Evolutionary conservation across 2,888 invertebrate species (phyloP), one percentile per base, ranked within the genome.

Genomic region (Drosophila melanosoma): DNA sequence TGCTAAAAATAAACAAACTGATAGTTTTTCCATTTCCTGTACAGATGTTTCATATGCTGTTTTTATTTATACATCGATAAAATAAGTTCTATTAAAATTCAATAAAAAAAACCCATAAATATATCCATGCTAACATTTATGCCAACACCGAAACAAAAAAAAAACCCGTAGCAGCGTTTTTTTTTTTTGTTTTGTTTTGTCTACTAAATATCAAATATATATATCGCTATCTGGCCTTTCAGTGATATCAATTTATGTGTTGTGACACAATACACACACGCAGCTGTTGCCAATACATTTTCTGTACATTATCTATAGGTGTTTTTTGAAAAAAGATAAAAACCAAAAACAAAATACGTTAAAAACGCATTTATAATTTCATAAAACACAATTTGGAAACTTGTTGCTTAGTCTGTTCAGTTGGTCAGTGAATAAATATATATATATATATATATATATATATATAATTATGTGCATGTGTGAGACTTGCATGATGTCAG

Each of bases 401-500:
- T 69, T 76, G 79, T 73, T 76, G 72, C 60, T 66, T 20, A 8
- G 45, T 45, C 29, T 15, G 33, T 35, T 57, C 33, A 61, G 69
- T 74, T 33, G 61, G 56, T 48, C 56, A 56, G 48, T 20, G 29
- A 10, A 60, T 60, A 29, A 26, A 52, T 20, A 45, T n/a, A 29
- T 20, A 36, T 29, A 36, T 59, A 20, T 42, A 33, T 51, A 32
- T n/a, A 23, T n/a, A 23, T 66, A 15, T 66, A 15, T 51, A 32
- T 20, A 6, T 20, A 15, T 35, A 32, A 38, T 7, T 52, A 17
- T 32, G 38, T 23, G 23, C 51, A 49, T 69, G 56, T 61, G 53
- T 56, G 70, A 56, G 20, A 36, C 59, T 48, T 76, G 78, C 64
- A 78, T 86, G 89, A 86, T 86, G 86, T 86, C 86, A 86, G 89